Evolutionary conservation across 2,888 invertebrate species (phyloP).

Genomic region (Agonum fuliginosum): DNA sequence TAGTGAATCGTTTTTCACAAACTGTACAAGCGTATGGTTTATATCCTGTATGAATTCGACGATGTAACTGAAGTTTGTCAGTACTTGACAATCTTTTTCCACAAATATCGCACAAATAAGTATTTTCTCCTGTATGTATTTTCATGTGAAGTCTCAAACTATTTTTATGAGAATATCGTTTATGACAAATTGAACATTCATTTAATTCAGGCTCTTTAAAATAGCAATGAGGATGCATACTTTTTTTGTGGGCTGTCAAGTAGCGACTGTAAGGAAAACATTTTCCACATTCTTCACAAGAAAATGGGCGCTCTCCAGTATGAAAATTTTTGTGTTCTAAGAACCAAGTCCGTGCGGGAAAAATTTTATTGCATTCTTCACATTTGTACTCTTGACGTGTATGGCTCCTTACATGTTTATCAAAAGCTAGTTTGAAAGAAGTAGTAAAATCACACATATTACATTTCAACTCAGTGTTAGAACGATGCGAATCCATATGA

Average conservation of each 20-base stretch:
- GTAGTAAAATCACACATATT: slow-evolving; percentile 56
- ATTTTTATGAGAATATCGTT: slow-evolving; percentile 71
- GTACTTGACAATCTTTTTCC: slow-evolving; percentile 69
- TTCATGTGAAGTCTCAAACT: slow-evolving; percentile 71
- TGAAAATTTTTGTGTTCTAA: slow-evolving; percentile 66
- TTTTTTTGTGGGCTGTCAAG: slow-evolving; percentile 70
- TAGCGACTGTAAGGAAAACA: slow-evolving; percentile 68
- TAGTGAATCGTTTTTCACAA: slow-evolving; percentile 69
- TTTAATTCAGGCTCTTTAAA: slow-evolving; percentile 65
- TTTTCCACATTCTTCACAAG: slow-evolving; percentile 60
- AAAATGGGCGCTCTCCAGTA: slow-evolving; percentile 71
- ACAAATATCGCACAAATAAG: slow-evolving; percentile 68
- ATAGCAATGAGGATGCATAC: slow-evolving; percentile 66
- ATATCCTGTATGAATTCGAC: slow-evolving; percentile 69
- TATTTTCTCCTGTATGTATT: slow-evolving; percentile 68
- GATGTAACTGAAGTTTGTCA: slow-evolving; percentile 68
- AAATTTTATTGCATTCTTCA: slow-evolving; percentile 52
- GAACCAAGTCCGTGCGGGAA: slow-evolving; percentile 57
- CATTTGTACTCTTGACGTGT: slow-evolving; percentile 49
- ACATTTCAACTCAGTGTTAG: slow-evolving; percentile 48
- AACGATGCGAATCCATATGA: slow-evolving; percentile 67
- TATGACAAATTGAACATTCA: slow-evolving; percentile 71
- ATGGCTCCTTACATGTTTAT: slow-evolving; percentile 51
- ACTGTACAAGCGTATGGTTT: slow-evolving; percentile 68
- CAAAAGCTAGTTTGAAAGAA: slow-evolving; percentile 57